Base-by-base conservation (phyloP, 2,113 vertebrate species). In the Orthonyx spaldingii region DNA sequence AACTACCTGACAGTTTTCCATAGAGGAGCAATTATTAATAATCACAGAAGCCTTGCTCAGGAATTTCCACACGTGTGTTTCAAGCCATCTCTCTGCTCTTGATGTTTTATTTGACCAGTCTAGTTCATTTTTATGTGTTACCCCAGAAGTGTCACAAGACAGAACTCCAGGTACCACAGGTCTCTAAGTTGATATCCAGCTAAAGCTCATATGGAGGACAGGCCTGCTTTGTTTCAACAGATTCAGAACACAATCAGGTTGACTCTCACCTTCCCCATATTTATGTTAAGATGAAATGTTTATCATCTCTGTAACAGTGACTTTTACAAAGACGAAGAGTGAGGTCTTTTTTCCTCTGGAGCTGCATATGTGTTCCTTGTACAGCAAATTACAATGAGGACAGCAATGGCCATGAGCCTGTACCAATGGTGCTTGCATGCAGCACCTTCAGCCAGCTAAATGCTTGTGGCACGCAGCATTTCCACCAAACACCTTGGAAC, bases 321-420 rank as follows among this genome's bases (percentile, higher is more conserved):
- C 26, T 80, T 72, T 11, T 41, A 65, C 28, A 84, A 87, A 72
- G 10, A 26, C 23, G 85, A 49, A 60, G 49, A 42, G 10, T 46
- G 26, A 72, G 9, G 3, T 11, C 26, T 23, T 28, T 53, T 46
- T 21, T 19, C 27, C n/a, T 39, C 20, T 32, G 15, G 19, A 59
- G 16, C 27, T 19, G 17, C 11, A 21, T 16, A 66, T 8, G 21
- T 44, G 35, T 23, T 55, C 18, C 59, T 64, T 59, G 46, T 2
- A 0, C 7, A 56, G 37, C 46, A 77, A 30, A 20, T 44, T 66
- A 66, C 35, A 57, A 6, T 10, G 27, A 71, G 57, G n/a, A 71
- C n/a, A 80, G 57, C 42, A 49, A 7, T 13, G 20, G 28, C 27
- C 35, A n/a, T 7, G 39, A 26, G 49, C 57, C 33, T 0, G 0